A percentile compares a stretch with the other conserved stretches of the same genome.
phyloP scores from a whole-genome alignment of 2,113 vertebrate species.

The Pelecanoides urinatrix region DNA sequence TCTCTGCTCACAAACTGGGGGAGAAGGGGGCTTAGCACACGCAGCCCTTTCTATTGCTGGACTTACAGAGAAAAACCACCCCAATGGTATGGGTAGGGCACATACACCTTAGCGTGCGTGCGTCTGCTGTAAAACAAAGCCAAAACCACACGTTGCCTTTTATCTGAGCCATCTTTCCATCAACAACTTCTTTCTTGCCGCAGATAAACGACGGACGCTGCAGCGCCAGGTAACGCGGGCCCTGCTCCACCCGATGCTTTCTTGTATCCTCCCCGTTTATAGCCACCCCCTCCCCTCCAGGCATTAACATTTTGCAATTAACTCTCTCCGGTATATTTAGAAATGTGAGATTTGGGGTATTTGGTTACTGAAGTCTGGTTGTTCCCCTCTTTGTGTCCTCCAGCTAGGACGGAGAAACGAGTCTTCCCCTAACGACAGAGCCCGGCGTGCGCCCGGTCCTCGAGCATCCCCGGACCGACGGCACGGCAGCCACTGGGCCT shows the following conservation, averaged over 20 bases:
- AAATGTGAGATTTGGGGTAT: background rate
- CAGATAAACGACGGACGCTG: background rate
- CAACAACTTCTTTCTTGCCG: background rate
- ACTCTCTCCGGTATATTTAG: background rate
- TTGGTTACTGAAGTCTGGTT: background rate
- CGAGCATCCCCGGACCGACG: background rate
- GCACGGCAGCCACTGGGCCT: background rate
- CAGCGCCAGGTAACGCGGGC: background rate
- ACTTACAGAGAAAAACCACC: background rate
- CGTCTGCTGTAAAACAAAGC: background rate
- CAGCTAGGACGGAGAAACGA: background rate
- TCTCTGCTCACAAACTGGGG: background rate
- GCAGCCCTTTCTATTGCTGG: background rate
- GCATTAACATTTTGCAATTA: background rate
- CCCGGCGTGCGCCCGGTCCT: background rate
- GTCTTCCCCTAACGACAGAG: background rate
- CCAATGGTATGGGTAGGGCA: accelerated
- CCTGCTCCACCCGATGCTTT: background rate
- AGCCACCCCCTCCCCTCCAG: background rate
- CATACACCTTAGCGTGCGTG: background rate
- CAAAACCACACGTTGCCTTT: background rate
- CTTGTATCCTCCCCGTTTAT: background rate
- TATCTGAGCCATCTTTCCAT: background rate
- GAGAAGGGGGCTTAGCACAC: background rate
- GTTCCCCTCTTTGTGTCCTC: background rate